Percentiles rank a stretch among this genome's conserved stretches.
Conservation (phyloP, 2,888 invertebrate genomes). For the Eledona agricola region DNA sequence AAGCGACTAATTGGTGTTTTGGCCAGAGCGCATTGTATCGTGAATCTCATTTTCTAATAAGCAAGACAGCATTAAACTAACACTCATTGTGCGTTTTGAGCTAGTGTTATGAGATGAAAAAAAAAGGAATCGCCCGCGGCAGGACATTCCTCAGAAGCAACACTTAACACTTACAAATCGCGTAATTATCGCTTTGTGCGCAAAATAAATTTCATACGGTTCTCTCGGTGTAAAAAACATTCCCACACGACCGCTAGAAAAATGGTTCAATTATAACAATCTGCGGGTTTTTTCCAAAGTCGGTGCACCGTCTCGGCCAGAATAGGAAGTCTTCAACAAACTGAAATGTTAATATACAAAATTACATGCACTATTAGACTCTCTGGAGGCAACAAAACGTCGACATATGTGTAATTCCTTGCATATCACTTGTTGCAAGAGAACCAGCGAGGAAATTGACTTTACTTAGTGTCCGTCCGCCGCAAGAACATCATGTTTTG, state of each 20-base stretch:
- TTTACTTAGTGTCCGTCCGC: conserved; percentile 30
- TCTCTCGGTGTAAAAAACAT: conserved; percentile 14
- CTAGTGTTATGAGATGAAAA: conserved; percentile 7
- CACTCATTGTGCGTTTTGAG: conserved; percentile 20
- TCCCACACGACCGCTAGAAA: conserved; percentile 16
- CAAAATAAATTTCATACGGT: conserved; percentile 17
- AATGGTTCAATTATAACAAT: conserved; percentile 20
- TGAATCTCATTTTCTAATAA: conserved; percentile 22
- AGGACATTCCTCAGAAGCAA: conserved; percentile 21
- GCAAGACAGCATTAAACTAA: conserved; percentile 28
- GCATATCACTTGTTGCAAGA: conserved; percentile 28
- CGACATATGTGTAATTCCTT: conserved; percentile 29
- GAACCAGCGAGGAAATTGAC: conserved; percentile 24
- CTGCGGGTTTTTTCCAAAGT: conserved; percentile 9
- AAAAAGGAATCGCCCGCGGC: conserved; percentile 15
- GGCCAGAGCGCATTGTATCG: conserved; percentile 10
- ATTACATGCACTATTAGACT: conserved; percentile 33
- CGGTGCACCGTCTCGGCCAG: conserved; percentile 15
- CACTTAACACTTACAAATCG: conserved; percentile 23
- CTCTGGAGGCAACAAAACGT: conserved; percentile 10
- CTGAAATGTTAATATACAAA: conserved; percentile 30
- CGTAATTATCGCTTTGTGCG: conserved; percentile 25
- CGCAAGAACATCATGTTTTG: conserved; percentile 32
- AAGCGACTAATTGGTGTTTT: conserved; percentile 28
- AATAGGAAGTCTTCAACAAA: conserved; percentile 24